A percentile compares a stretch with the other conserved stretches of the same genome.
Evolutionary conservation across 2,797 vertebrate genomes (phyloP).

Genomic region (Pseudochromis fuscus): DNA sequence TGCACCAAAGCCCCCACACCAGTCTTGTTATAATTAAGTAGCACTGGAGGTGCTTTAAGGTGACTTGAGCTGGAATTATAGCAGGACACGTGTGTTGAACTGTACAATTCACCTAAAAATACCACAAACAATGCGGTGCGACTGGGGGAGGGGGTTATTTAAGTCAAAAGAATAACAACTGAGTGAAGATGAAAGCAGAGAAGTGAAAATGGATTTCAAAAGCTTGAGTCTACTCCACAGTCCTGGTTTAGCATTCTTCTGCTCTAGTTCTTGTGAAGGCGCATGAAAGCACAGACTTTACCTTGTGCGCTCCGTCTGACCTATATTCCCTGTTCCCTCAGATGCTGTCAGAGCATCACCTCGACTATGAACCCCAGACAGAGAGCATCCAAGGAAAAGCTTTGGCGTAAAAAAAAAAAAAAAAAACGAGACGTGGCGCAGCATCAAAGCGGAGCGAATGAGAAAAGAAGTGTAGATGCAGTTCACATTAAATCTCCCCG

Average conservation of each 20-base stretch:
- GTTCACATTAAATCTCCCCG: background rate
- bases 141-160: constrained; percentile 18
- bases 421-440: background rate
- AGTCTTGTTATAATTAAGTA: constrained; percentile 21
- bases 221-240: constrained; percentile 30
- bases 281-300: constrained; percentile 65
- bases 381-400: constrained; percentile 27
- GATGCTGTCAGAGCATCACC: constrained; percentile 57
- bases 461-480: constrained; percentile 4
- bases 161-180: constrained; percentile 17
- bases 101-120: constrained; percentile 18
- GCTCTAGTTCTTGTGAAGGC: constrained; percentile 68
- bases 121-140: background rate
- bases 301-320: constrained; percentile 70
- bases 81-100: constrained; percentile 3
- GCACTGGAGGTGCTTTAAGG: background rate
- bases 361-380: constrained; percentile 41
- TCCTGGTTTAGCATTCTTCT: constrained; percentile 60
- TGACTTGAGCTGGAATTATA: constrained; percentile 30
- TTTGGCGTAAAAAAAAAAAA: constrained; percentile 5
- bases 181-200: constrained; percentile 25
- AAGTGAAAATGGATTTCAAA: constrained; percentile 45
- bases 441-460: constrained; percentile 31
- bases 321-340: constrained; percentile 62
- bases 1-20: constrained; percentile 1